Percentiles rank a stretch among this genome's conserved stretches.
These are phyloP conservation scores for Siniperca undulata DNA, from an alignment of 2,797 vertebrate genomes.

Conservation along the genomic window DNA sequence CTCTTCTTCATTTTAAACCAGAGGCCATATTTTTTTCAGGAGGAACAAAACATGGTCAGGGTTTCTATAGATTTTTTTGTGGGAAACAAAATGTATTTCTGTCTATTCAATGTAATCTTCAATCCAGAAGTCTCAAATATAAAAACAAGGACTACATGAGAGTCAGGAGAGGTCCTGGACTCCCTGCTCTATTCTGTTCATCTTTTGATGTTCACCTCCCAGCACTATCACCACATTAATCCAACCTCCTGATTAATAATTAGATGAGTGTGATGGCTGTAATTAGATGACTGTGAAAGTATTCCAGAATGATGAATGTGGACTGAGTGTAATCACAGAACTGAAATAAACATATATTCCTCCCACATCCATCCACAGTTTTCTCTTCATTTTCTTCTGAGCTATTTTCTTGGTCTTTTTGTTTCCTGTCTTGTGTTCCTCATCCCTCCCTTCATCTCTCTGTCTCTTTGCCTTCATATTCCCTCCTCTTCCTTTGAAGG, in stretches of 20 bases:
- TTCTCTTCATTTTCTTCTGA: not conserved
- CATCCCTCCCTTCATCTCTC: not conserved
- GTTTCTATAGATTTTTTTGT: not conserved
- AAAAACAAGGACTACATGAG: not conserved
- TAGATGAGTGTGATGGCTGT: not conserved
- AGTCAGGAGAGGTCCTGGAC: not conserved
- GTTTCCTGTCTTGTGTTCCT: conserved; percentile 12
- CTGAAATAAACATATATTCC: not conserved
- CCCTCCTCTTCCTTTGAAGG: conserved; percentile 44
- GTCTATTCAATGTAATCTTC: too few species aligned
- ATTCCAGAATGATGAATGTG: not conserved
- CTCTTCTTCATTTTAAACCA: not conserved
- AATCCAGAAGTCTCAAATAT: not conserved
- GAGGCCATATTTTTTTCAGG: not conserved
- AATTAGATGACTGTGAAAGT: conserved; percentile 4
- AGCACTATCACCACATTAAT: not conserved
- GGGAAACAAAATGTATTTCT: too few species aligned
- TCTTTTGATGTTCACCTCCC: not conserved
- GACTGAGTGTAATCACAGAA: not conserved
- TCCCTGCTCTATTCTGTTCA: not conserved
- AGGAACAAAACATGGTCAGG: not conserved
- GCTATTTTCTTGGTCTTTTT: conserved; percentile 13
- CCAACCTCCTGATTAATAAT: not conserved
- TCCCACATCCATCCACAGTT: not conserved
- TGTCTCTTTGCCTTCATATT: conserved; percentile 7